These are phyloP conservation scores for Druceiella hillmani DNA, from an alignment of 2,888 invertebrate genomes.

Conservation along the genomic window DNA sequence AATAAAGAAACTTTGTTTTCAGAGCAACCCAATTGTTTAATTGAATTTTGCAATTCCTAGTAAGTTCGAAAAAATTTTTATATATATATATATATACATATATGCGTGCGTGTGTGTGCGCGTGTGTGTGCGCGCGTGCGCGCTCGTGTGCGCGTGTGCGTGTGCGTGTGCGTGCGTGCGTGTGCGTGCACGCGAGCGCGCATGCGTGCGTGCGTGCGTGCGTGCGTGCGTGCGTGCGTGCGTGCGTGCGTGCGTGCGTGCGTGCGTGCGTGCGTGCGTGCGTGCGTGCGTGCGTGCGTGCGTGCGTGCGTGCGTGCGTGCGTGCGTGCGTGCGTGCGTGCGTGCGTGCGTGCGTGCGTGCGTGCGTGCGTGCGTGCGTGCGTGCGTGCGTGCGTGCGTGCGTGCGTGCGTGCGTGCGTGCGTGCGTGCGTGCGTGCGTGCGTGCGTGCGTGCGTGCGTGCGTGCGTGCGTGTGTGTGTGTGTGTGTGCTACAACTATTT, in stretches of 20 bases:
- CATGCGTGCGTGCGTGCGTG: conserved; percentile 5
- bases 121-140: conserved; percentile 3
- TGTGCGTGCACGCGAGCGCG: conserved; percentile 3
- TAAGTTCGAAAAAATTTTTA: too few relatives aligned
- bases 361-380: conserved; percentile 6
- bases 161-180: conserved; percentile 2
- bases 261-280: conserved; percentile 6
- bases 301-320: conserved; percentile 6
- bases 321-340: conserved; percentile 6
- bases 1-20: too few relatives aligned
- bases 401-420: conserved; percentile 6
- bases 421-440: conserved; percentile 6
- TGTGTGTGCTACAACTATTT: too few relatives aligned
- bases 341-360: conserved; percentile 6
- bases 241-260: conserved; percentile 6
- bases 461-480: conserved; percentile 5
- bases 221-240: conserved; percentile 6
- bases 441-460: conserved; percentile 6
- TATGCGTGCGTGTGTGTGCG: conserved; percentile 3
- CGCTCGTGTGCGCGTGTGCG: conserved; percentile 3
- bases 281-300: conserved; percentile 6
- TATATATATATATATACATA: background rate
- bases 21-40: too few relatives aligned
- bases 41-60: too few relatives aligned
- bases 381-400: conserved; percentile 6